Conservation (phyloP, 2,797 vertebrate species). For the Myripristis murdjan region DNA sequence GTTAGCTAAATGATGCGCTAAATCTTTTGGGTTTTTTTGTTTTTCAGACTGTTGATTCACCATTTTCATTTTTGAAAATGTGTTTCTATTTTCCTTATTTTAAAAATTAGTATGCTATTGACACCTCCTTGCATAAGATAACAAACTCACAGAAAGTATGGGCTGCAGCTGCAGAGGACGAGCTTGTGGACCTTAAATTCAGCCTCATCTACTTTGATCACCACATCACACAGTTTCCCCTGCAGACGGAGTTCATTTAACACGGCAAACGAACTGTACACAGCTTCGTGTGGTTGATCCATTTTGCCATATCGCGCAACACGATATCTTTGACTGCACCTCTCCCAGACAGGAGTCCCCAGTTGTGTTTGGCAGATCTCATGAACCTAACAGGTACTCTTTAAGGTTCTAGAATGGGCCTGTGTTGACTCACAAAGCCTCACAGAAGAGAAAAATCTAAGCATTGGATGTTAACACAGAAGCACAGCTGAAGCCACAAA, state of each 20-base stretch:
- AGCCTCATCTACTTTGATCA: constrained; percentile 37
- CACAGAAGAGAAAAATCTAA: too few species aligned
- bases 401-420: too few species aligned
- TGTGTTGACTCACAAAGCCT: too few species aligned
- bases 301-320: neutral
- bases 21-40: neutral
- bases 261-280: accelerated
- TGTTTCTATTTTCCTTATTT: neutral
- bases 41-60: neutral
- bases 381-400: too few species aligned
- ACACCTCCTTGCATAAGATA: neutral
- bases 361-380: too few species aligned
- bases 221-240: constrained; percentile 56
- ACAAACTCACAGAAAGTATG: constrained; percentile 58
- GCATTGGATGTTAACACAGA: too few species aligned
- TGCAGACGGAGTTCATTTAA: constrained; percentile 39
- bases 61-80: neutral
- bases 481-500: too few species aligned
- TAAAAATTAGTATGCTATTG: too few species aligned
- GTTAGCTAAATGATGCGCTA: neutral
- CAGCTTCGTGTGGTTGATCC: neutral
- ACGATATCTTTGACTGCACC: too few species aligned
- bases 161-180: constrained; percentile 64
- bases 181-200: constrained; percentile 60
- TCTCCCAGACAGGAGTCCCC: too few species aligned